Percentiles rank a stretch among this genome's conserved stretches.
phyloP scores from a whole-genome alignment of 2,888 invertebrate species.

The Euclidia mi region DNA sequence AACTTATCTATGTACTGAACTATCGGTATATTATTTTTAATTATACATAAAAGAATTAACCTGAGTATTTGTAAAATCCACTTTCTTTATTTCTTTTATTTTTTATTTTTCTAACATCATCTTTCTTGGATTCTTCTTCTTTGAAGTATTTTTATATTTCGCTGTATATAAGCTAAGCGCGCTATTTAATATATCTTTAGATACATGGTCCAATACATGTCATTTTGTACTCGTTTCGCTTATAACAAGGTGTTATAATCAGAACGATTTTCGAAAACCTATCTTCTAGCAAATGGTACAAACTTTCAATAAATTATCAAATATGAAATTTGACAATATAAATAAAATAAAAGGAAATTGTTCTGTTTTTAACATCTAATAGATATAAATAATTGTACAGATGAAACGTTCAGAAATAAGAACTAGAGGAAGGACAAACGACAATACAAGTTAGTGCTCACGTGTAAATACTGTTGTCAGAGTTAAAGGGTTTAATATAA shows the following conservation, averaged over 20 bases:
- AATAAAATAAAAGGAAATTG: constrained; percentile 8
- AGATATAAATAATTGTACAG: constrained; percentile 61
- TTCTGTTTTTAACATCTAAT: constrained; percentile 37
- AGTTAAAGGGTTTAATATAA: constrained; percentile 63
- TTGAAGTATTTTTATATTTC: constrained; percentile 49
- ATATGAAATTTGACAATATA: constrained; percentile 3
- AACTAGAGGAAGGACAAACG: constrained; percentile 74
- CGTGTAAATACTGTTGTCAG: constrained; percentile 79
- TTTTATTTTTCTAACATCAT: no score
- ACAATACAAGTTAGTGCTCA: constrained; percentile 85
- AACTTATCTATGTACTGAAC: no score
- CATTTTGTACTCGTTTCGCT: constrained; percentile 50
- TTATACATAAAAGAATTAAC: no score
- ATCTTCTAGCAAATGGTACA: constrained; percentile 2
- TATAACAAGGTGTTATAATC: constrained; percentile 30
- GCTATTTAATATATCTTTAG: constrained; percentile 62
- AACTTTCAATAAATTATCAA: not conserved
- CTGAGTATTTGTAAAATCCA: no score
- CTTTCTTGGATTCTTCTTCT: constrained; percentile 40
- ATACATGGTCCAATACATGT: constrained; percentile 67
- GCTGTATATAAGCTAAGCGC: constrained; percentile 71
- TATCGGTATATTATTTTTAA: no score
- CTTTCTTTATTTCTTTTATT: no score
- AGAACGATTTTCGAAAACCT: constrained; percentile 29
- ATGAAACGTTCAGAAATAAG: constrained; percentile 58